Conservation (phyloP, 2,113 vertebrate genomes). For the Etheostoma spectabile region DNA sequence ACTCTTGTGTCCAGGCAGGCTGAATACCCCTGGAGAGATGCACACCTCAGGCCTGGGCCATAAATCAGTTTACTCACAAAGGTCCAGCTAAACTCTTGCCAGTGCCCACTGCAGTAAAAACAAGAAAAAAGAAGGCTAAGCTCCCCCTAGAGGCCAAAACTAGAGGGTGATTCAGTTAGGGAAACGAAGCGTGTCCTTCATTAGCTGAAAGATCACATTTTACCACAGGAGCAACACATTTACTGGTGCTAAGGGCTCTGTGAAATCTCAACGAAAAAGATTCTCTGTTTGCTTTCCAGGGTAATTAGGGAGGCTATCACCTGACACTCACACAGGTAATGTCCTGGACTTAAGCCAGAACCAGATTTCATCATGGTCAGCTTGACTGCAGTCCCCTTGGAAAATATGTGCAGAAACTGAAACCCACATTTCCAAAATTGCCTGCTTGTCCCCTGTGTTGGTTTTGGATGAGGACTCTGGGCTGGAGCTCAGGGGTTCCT, state of each 20-base stretch:
- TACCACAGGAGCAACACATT: constrained; percentile 76
- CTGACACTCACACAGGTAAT: constrained; percentile 84
- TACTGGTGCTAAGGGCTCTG: constrained; percentile 72
- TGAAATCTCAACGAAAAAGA: constrained; percentile 77
- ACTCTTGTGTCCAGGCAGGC: constrained; percentile 69
- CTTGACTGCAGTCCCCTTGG: constrained; percentile 58
- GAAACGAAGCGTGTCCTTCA: constrained; percentile 81
- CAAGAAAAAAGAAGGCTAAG: constrained; percentile 54
- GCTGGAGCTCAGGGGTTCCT: constrained; percentile 72
- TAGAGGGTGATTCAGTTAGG: constrained; percentile 67
- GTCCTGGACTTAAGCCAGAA: constrained; percentile 67
- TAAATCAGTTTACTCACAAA: constrained; percentile 81
- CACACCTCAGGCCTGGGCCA: constrained; percentile 62
- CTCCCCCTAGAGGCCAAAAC: constrained; percentile 81
- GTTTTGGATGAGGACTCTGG: constrained; percentile 82
- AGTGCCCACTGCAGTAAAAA: constrained; percentile 75
- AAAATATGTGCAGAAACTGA: constrained; percentile 84
- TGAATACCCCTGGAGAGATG: constrained; percentile 68
- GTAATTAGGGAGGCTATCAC: constrained; percentile 83
- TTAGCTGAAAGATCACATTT: constrained; percentile 83
- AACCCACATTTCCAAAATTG: constrained; percentile 82
- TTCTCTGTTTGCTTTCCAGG: constrained; percentile 81
- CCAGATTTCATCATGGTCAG: constrained; percentile 78
- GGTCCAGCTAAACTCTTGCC: constrained; percentile 71
- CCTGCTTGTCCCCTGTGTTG: constrained; percentile 83